Evolutionary conservation across 2,888 invertebrate species (phyloP), one percentile per base, ranked within the genome.

Genomic region (Drosophila neotestacea): DNA sequence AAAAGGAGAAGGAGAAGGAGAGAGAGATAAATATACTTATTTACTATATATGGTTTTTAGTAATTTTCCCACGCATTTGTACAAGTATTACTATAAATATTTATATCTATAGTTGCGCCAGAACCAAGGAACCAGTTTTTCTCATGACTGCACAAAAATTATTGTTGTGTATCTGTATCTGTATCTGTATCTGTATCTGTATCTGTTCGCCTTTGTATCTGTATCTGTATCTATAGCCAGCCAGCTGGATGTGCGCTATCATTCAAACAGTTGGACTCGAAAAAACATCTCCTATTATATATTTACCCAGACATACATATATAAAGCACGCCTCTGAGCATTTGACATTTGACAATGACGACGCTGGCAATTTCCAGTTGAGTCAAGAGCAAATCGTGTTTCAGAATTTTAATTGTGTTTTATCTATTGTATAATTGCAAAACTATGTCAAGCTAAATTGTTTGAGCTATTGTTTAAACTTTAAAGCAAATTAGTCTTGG

Each of bases 21-120:
- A 34, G 5, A 42, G 5, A 28, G 16, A 32, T 4, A 22, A 9
- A 41, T 32, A 28, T 50, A 50, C n/a, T 36, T 27, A 52, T 22
- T 39, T 46, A 32, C 62, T 65, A 22, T 73, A 61, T 67, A 61
- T 56, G 67, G 52, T 28, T 60, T 60, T 64, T 73, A 60, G 58
- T 63, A 34, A 74, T 65, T 87, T 84, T 84, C 83, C 83, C 83
- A 84, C 83, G 83, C 83, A 87, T 82, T 83, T 81, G 38, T 58
- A 56, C 55, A 56, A 56, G 55, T 56, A 87, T 81, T 71, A 76
- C 68, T 76, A 82, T 70, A 79, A 74, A 80, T 69, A 81, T 83
- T 74, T 80, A 71, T 73, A 68, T 71, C 66, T 77, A 63, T 71
- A 69, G 77, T 75, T 71, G 78, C 60, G 41, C 11, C 46, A 60